Conservation (phyloP, 2,797 vertebrate species). For the Channallabes apus region DNA sequence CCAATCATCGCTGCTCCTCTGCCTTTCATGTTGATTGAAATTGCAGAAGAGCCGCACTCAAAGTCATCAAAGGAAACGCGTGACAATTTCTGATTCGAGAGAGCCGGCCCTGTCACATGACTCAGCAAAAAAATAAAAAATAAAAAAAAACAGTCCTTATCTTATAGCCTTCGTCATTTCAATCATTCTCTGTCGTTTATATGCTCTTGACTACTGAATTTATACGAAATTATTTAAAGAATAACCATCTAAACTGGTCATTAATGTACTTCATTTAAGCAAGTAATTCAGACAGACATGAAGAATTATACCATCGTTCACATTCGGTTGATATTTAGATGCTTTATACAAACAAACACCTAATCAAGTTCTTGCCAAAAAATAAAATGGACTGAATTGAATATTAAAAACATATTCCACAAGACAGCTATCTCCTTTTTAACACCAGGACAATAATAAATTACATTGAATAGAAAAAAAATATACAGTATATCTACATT, state of each 20-base stretch:
- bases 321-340: conserved; percentile 38
- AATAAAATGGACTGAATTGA: neutral
- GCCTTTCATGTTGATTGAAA: conserved; percentile 65
- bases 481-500: conserved; percentile 69
- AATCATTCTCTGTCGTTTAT: neutral
- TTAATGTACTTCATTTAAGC: conserved; percentile 79
- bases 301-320: conserved; percentile 45
- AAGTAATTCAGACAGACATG: conserved; percentile 82
- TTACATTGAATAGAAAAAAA: conserved; percentile 60
- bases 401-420: neutral
- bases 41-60: conserved; percentile 57
- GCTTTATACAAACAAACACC: conserved; percentile 51
- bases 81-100: conserved; percentile 41
- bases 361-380: conserved; percentile 50
- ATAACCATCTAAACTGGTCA: conserved; percentile 28
- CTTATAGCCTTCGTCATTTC: conserved; percentile 35
- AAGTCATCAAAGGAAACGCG: conserved; percentile 50
- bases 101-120: conserved; percentile 36
- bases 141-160: conserved; percentile 34
- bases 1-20: conserved; percentile 55
- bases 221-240: neutral
- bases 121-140: neutral
- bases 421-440: neutral
- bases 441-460: conserved; percentile 60
- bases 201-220: neutral